Conservation (phyloP, 2,113 vertebrate species). For the Scytalopus superciliaris region DNA sequence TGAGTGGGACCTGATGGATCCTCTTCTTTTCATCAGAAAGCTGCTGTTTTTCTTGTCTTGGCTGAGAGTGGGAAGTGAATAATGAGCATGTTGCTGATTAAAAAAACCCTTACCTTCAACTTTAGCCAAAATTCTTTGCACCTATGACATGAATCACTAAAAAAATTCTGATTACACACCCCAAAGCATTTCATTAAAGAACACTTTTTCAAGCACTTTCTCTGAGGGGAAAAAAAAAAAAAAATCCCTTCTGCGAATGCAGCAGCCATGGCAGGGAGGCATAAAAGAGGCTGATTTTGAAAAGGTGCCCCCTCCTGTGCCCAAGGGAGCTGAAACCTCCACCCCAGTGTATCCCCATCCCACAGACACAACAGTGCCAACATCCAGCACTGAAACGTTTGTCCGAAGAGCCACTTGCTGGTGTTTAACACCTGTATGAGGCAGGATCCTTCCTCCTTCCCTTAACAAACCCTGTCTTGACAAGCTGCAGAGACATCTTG, state of each 20-base stretch:
- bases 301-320: not conserved
- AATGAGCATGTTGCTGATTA: conserved; percentile 57
- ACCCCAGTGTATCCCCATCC: not conserved
- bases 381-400: rapidly evolving
- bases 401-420: not conserved
- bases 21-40: conserved; percentile 60
- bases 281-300: not conserved
- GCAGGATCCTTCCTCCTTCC: not conserved
- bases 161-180: conserved; percentile 1
- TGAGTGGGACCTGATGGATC: conserved; percentile 65
- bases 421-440: rapidly evolving
- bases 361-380: rapidly evolving
- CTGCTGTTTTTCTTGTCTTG: conserved; percentile 61
- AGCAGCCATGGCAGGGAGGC: not conserved
- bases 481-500: rapidly evolving
- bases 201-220: not conserved
- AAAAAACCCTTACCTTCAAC: conserved; percentile 46
- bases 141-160: conserved; percentile 44
- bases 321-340: not conserved
- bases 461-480: rapidly evolving
- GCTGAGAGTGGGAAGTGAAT: conserved; percentile 67
- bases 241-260: not conserved
- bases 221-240: not conserved
- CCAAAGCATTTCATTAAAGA: conserved; percentile 35
- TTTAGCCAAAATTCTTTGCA: conserved; percentile 48